Conservation (phyloP, 2,797 vertebrate genomes). For the Danio kyathit region DNA sequence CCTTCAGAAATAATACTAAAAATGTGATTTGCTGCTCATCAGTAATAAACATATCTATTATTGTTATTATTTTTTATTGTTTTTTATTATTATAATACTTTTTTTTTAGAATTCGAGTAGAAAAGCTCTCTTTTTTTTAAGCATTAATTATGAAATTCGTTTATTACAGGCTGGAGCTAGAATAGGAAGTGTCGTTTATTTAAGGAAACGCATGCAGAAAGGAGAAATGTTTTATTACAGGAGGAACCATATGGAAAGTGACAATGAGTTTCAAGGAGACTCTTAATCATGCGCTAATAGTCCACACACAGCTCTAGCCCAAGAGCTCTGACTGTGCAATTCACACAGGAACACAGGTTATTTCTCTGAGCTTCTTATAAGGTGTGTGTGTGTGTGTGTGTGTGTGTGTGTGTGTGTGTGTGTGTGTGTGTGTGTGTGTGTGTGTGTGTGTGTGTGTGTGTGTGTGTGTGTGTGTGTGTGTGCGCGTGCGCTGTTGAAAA, state of each 20-base stretch:
- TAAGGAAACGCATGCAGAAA: slow-evolving; percentile 2
- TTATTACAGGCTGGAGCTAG: slow-evolving; percentile 3
- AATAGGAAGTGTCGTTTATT: slow-evolving; percentile 25
- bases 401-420: too few species aligned
- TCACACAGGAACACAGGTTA: slow-evolving; percentile 11
- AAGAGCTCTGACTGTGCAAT: slow-evolving; percentile 7
- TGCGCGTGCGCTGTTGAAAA: not conserved
- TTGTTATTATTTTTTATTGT: too few species aligned
- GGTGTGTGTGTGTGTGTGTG: not conserved
- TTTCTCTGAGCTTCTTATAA: slow-evolving; percentile 14
- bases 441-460: too few species aligned
- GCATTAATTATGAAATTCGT: not conserved
- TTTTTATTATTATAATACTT: too few species aligned
- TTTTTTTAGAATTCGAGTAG: too few species aligned
- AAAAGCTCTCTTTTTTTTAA: not conserved
- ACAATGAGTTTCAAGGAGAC: slow-evolving; percentile 43
- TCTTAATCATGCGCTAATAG: slow-evolving; percentile 43
- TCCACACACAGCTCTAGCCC: not conserved
- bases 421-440: too few species aligned
- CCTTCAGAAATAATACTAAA: too few species aligned
- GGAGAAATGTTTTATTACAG: slow-evolving; percentile 17
- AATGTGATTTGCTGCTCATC: too few species aligned
- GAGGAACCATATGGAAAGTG: slow-evolving; percentile 41
- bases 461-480: too few species aligned
- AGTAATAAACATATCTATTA: too few species aligned